phyloP scores from a whole-genome alignment of 2,888 invertebrate genomes.

The Bruchidius siliquastri region DNA sequence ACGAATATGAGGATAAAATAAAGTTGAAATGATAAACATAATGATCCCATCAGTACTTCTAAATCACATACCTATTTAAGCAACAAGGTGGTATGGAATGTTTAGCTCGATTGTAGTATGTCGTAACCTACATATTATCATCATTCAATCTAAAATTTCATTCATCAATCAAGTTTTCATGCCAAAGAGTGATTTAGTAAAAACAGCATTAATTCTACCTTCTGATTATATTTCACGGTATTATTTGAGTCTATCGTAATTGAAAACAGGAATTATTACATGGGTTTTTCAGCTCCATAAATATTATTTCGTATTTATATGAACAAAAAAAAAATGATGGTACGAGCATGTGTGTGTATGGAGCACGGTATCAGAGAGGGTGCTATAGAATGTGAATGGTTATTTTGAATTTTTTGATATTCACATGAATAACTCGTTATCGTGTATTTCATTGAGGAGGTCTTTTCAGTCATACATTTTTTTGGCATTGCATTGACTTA shows the following conservation, averaged over 20 bases:
- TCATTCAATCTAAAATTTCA: neutral
- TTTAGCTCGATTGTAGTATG: no score
- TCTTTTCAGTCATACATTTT: no score
- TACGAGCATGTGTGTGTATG: neutral
- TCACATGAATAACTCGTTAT: no score
- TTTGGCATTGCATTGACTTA: no score
- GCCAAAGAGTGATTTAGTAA: neutral
- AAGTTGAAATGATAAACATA: no score
- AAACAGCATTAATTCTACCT: neutral
- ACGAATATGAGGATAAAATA: no score
- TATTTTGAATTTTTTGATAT: no score
- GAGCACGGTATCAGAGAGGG: neutral
- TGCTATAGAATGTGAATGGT: neutral
- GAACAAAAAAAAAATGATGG: neutral
- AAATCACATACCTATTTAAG: no score
- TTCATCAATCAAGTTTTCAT: neutral
- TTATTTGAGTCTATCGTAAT: neutral
- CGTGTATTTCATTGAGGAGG: no score
- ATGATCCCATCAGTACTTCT: no score
- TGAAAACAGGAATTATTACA: neutral
- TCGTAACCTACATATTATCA: no score
- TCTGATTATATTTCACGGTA: neutral
- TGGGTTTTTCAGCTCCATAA: neutral
- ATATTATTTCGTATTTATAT: neutral
- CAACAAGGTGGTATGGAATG: no score